Evolutionary conservation across 1,140 invertebrate genomes (phyloP).

Genomic region (Danaus plexippus): DNA sequence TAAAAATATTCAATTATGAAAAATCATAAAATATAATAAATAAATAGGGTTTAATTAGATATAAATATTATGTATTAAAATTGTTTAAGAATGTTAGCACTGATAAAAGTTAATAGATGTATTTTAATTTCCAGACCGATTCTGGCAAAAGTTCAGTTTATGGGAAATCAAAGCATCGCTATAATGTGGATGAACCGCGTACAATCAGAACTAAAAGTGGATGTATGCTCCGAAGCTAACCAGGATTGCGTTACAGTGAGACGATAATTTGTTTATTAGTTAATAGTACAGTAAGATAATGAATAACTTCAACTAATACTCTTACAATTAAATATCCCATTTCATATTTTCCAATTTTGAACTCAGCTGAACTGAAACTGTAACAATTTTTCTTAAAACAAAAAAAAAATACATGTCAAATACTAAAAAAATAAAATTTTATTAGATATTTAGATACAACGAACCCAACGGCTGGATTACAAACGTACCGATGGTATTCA

Average conservation of each 20-base stretch:
- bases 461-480: slow-evolving; percentile 66
- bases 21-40: too few species aligned
- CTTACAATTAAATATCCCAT: too few species aligned
- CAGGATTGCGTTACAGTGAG: slow-evolving; percentile 11
- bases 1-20: slow-evolving; percentile 4
- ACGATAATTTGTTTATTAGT: background rate
- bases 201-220: slow-evolving; percentile 77
- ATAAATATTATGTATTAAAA: too few species aligned
- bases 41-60: too few species aligned
- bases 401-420: too few species aligned
- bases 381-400: too few species aligned
- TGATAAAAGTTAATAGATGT: too few species aligned
- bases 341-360: too few species aligned
- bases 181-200: slow-evolving; percentile 89
- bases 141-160: slow-evolving; percentile 54
- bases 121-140: slow-evolving; percentile 52
- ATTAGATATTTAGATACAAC: slow-evolving; percentile 60
- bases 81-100: too few species aligned
- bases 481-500: slow-evolving; percentile 61
- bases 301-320: too few species aligned
- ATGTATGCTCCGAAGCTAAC: slow-evolving; percentile 33
- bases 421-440: slow-evolving; percentile 9
- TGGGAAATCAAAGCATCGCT: slow-evolving; percentile 44
- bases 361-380: too few species aligned
- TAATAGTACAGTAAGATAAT: too few species aligned